These are phyloP conservation scores for Spinibarbus caldwelli DNA, from an alignment of 2,797 vertebrate genomes.

Conservation along the genomic window DNA sequence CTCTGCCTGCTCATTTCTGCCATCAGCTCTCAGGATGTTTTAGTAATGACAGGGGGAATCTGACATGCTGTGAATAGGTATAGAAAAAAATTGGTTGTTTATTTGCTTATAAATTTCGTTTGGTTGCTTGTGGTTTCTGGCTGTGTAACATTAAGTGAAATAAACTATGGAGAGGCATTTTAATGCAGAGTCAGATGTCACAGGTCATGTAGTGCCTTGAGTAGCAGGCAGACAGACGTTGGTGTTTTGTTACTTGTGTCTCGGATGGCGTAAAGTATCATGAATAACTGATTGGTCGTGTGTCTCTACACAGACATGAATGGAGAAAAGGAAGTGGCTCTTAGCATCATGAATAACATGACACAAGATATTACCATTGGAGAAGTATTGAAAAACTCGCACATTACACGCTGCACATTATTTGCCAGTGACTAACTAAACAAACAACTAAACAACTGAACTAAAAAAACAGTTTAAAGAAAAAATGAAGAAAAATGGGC, in stretches of 20 bases:
- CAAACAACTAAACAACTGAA: background rate
- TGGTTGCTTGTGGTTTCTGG: background rate
- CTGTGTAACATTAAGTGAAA: background rate
- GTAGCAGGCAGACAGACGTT: background rate
- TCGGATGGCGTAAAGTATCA: slow-evolving; percentile 55
- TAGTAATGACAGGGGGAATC: background rate
- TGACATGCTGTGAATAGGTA: background rate
- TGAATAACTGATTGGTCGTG: slow-evolving; percentile 67
- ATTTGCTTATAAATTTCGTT: background rate
- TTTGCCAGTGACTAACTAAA: no score
- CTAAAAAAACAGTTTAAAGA: background rate
- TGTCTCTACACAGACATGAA: slow-evolving; percentile 48
- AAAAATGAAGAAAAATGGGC: background rate
- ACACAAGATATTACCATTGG: no score
- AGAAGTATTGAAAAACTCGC: no score
- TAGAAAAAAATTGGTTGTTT: background rate
- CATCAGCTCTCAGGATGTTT: background rate
- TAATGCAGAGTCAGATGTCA: background rate
- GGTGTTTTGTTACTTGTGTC: slow-evolving; percentile 56
- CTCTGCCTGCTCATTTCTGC: slow-evolving; percentile 42
- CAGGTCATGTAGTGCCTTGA: background rate
- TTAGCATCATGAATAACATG: background rate
- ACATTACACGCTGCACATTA: background rate
- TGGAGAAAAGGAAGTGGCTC: background rate
- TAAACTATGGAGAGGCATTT: background rate